phyloP scores from a whole-genome alignment of 1,140 invertebrate genomes.

The Aphelenchoides besseyi region DNA sequence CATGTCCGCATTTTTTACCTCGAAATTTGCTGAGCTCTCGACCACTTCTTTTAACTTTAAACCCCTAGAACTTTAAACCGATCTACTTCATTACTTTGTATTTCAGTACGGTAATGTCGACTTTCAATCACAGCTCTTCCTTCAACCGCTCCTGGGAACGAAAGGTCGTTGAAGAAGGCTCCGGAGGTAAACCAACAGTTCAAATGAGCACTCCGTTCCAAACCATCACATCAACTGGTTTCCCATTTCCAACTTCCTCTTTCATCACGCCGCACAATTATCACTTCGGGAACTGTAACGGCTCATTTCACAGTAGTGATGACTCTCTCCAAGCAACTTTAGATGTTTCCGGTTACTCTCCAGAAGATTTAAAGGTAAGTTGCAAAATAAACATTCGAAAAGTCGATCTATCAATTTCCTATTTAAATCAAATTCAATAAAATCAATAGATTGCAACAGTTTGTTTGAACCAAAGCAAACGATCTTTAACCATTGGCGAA shows the following conservation, averaged over 20 bases:
- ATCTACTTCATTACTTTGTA: not conserved
- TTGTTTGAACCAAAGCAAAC: no score
- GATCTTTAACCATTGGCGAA: not conserved
- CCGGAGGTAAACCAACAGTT: slow-evolving; percentile 29
- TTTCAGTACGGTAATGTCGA: slow-evolving; percentile 32
- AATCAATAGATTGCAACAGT: no score
- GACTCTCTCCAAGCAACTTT: slow-evolving; percentile 31
- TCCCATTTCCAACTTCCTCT: slow-evolving; percentile 22
- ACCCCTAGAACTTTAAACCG: no score
- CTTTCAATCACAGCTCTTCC: slow-evolving; percentile 46
- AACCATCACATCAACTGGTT: slow-evolving; percentile 28
- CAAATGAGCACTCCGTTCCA: slow-evolving; percentile 30
- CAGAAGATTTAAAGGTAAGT: slow-evolving; percentile 45
- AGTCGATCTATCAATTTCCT: no score
- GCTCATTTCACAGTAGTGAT: slow-evolving; percentile 39
- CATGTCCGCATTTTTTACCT: not conserved
- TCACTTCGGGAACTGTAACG: slow-evolving; percentile 44
- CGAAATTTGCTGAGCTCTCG: not conserved
- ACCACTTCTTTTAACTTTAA: not conserved
- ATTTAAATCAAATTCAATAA: no score
- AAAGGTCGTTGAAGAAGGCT: slow-evolving; percentile 49
- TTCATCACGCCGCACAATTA: slow-evolving; percentile 51
- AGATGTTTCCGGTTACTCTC: slow-evolving; percentile 41
- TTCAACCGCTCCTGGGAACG: slow-evolving; percentile 49
- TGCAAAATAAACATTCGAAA: not conserved